Evolutionary conservation across 2,888 invertebrate genomes (phyloP).

Genomic region (Melieria crassipennis): DNA sequence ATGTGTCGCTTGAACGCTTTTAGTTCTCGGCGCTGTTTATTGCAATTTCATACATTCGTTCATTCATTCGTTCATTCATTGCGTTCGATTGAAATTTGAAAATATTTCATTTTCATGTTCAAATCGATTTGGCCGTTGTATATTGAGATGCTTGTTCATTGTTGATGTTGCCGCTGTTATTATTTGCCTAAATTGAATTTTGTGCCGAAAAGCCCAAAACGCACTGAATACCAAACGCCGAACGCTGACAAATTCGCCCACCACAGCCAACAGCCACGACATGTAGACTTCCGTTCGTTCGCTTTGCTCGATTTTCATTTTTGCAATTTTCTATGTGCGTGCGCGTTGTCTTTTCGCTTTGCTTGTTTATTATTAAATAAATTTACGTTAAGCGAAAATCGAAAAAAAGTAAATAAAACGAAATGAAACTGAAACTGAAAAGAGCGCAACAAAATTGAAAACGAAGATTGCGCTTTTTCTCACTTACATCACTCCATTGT

Average conservation of each 20-base stretch:
- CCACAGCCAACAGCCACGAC: background rate
- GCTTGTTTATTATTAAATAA: conserved; percentile 36
- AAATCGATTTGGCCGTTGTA: conserved; percentile 21
- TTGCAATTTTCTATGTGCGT: too few relatives aligned
- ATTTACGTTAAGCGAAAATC: conserved; percentile 22
- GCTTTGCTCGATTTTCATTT: background rate
- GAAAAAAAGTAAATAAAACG: background rate
- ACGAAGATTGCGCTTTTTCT: conserved; percentile 29
- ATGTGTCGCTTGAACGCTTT: too few relatives aligned
- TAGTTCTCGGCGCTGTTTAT: background rate
- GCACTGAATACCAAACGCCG: background rate
- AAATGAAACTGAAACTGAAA: background rate
- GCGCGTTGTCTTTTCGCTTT: background rate
- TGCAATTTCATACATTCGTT: conserved; percentile 22
- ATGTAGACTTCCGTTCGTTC: background rate
- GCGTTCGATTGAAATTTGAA: conserved; percentile 14
- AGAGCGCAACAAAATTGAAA: conserved; percentile 3
- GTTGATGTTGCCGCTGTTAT: background rate
- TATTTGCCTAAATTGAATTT: conserved; percentile 30
- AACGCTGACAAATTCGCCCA: background rate
- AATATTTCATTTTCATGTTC: conserved; percentile 29
- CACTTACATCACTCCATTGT: background rate
- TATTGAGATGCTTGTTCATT: background rate
- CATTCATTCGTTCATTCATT: background rate
- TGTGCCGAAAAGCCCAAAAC: background rate